These are phyloP conservation scores for Hybognathus amarus DNA, from an alignment of 2,797 vertebrate genomes.

Conservation along the genomic window DNA sequence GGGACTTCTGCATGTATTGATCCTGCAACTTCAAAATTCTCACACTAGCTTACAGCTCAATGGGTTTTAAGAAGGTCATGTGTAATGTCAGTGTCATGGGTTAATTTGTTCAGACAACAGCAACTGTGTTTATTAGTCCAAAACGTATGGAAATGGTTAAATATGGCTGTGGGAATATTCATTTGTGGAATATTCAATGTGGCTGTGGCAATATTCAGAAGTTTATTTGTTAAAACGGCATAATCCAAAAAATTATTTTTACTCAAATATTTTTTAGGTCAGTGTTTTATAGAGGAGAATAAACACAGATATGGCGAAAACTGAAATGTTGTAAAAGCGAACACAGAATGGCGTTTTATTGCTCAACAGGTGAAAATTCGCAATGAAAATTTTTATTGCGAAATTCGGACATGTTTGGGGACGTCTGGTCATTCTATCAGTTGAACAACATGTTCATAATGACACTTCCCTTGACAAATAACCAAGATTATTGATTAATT, in stretches of 20 bases:
- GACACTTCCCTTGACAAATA: not conserved
- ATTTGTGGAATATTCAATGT: not conserved
- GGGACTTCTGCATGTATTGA: conserved; percentile 32
- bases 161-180: not conserved
- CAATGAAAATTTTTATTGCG: too few species aligned
- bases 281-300: not conserved
- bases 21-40: conserved; percentile 32
- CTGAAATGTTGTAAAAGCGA: too few species aligned
- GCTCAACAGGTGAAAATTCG: too few species aligned
- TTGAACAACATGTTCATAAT: not conserved
- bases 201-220: not conserved
- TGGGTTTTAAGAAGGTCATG: conserved; percentile 2
- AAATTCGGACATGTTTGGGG: too few species aligned
- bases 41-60: not conserved
- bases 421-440: not conserved
- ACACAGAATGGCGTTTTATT: too few species aligned
- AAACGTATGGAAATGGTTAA: not conserved
- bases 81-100: not conserved
- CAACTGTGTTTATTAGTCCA: too few species aligned
- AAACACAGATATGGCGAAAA: not conserved
- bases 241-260: not conserved
- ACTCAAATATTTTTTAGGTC: not conserved
- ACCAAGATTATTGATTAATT: not conserved
- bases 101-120: not conserved
- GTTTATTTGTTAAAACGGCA: not conserved